Evolutionary conservation across 1,140 invertebrate species (phyloP).

Genomic region (Araneus ventricosus): DNA sequence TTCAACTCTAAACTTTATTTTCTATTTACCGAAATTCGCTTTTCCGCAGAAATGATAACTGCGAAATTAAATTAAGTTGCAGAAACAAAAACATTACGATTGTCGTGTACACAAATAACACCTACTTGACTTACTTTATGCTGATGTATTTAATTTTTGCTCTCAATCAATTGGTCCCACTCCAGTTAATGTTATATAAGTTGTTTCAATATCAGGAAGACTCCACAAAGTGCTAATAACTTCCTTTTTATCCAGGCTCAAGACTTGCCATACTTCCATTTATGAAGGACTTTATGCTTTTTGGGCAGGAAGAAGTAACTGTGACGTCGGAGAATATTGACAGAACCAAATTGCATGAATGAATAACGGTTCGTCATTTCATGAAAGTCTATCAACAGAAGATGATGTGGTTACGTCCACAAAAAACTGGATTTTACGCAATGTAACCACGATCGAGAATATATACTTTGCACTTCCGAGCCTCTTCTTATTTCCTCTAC

Average conservation of each 20-base stretch:
- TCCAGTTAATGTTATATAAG: background rate
- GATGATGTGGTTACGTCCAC: background rate
- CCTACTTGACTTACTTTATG: too few species aligned
- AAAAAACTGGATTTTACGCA: background rate
- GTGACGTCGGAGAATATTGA: background rate
- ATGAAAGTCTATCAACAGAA: background rate
- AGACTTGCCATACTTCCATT: background rate
- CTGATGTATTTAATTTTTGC: background rate
- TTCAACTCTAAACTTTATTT: too few species aligned
- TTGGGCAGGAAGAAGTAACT: background rate
- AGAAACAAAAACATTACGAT: too few species aligned
- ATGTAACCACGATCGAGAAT: background rate
- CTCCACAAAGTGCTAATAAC: background rate
- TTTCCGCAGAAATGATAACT: too few species aligned
- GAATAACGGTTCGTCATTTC: background rate
- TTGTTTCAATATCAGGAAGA: background rate
- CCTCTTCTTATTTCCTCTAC: background rate
- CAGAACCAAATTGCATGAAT: background rate
- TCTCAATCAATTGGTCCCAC: background rate
- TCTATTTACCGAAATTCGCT: too few species aligned
- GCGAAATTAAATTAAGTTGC: too few species aligned
- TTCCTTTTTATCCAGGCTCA: background rate
- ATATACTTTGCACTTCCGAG: background rate
- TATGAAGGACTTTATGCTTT: conserved; percentile 1
- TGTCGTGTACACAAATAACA: too few species aligned